phyloP scores from a whole-genome alignment of 2,888 invertebrate genomes.

The Macrostomum cliftonense region DNA sequence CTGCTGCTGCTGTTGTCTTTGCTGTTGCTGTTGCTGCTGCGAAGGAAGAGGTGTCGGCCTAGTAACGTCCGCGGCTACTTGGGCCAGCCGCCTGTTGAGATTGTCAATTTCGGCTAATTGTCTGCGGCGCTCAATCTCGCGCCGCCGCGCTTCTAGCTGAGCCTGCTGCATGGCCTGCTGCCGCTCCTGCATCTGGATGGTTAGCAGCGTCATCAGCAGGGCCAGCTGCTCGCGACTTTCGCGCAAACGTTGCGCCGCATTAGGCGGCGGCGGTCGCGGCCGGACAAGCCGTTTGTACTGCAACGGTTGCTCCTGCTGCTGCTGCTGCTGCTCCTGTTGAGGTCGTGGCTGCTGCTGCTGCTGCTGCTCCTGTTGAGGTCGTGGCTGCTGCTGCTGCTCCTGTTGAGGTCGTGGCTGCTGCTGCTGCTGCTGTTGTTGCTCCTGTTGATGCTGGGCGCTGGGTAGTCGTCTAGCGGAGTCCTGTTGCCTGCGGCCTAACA shows the following conservation, averaged over 20 bases:
- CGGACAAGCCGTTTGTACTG: slow-evolving; percentile 5
- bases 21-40: too few relatives aligned
- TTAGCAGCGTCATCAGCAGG: slow-evolving; percentile 8
- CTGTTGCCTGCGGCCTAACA: too few relatives aligned
- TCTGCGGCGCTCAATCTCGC: slow-evolving; percentile 3
- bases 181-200: slow-evolving; percentile 6
- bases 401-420: too few relatives aligned
- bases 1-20: too few relatives aligned
- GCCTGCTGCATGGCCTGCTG: slow-evolving; percentile 2
- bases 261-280: slow-evolving; percentile 2
- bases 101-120: slow-evolving; percentile 7
- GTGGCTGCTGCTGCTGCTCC: too few relatives aligned
- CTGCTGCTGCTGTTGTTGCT: too few relatives aligned
- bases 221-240: slow-evolving; percentile 9
- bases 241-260: background rate
- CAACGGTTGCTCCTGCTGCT: background rate
- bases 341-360: too few relatives aligned
- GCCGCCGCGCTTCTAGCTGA: background rate
- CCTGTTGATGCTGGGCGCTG: too few relatives aligned
- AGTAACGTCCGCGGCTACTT: background rate
- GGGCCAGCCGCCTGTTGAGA: slow-evolving; percentile 7
- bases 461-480: too few relatives aligned
- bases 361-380: too few relatives aligned
- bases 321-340: too few relatives aligned
- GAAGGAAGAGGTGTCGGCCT: too few relatives aligned